phyloP scores from a whole-genome alignment of 2,888 invertebrate genomes.

The Lithophane semibrunnea region DNA sequence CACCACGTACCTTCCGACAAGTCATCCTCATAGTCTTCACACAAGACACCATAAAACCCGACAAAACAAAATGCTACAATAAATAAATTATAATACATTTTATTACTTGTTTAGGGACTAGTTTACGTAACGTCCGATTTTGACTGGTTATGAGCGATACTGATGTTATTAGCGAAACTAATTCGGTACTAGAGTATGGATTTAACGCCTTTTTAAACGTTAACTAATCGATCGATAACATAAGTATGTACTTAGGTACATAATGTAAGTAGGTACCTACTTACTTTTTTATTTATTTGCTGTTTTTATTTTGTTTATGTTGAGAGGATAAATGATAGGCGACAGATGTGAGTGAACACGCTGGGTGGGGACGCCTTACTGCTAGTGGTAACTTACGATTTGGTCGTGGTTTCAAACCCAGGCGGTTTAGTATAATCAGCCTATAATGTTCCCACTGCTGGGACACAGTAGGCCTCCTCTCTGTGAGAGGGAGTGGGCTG shows the following conservation, averaged over 20 bases:
- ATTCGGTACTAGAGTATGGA: not conserved
- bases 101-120: not conserved
- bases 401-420: too few species aligned
- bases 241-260: not conserved
- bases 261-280: too few species aligned
- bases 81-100: conserved; percentile 18
- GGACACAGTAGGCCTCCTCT: too few species aligned
- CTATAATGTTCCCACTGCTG: too few species aligned
- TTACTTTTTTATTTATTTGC: too few species aligned
- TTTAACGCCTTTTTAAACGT: conserved; percentile 2
- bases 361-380: too few species aligned
- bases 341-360: too few species aligned
- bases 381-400: too few species aligned
- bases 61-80: not conserved
- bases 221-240: conserved; percentile 7
- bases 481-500: too few species aligned
- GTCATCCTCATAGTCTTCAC: not conserved
- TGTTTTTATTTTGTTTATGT: too few species aligned
- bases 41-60: not conserved
- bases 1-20: conserved; percentile 17
- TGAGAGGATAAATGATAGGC: too few species aligned
- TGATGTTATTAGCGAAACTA: conserved; percentile 10
- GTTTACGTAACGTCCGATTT: not conserved
- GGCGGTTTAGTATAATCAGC: too few species aligned
- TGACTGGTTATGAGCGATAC: not conserved